These are phyloP conservation scores for Podarcis muralis DNA, from an alignment of 2,113 vertebrate species.

Conservation along the genomic window DNA sequence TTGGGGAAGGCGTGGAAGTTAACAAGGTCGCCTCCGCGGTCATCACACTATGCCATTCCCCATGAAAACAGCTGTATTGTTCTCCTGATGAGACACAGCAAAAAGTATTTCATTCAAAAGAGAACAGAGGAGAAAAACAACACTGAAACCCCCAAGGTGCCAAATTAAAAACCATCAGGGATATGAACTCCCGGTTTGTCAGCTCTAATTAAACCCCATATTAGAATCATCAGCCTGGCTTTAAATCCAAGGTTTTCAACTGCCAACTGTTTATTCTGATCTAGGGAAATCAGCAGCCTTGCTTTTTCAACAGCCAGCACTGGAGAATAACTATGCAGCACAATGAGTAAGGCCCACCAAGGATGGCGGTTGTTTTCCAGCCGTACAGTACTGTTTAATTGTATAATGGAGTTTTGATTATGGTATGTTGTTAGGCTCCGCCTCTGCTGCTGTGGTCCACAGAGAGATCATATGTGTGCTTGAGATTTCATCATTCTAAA, in stretches of 20 bases:
- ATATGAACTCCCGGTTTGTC: conserved; percentile 37
- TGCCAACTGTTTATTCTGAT: conserved; percentile 46
- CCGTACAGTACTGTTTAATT: conserved; percentile 30
- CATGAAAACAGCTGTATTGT: conserved; percentile 9
- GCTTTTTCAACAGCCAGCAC: conserved; percentile 44
- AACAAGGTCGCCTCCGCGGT: neutral
- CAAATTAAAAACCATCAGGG: conserved; percentile 45
- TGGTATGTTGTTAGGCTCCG: conserved; percentile 21
- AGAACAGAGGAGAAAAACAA: conserved; percentile 39
- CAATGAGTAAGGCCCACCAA: conserved; percentile 23
- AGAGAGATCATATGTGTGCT: conserved; percentile 30
- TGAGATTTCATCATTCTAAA: conserved; percentile 35
- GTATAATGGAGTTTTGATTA: conserved; percentile 55
- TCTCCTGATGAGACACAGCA: neutral
- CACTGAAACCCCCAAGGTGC: conserved; percentile 22
- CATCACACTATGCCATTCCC: neutral
- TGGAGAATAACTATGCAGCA: conserved; percentile 22
- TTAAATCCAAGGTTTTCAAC: conserved; percentile 42
- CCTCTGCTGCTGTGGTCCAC: conserved; percentile 16
- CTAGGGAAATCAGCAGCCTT: conserved; percentile 54
- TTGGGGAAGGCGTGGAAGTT: conserved; percentile 14
- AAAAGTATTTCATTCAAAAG: neutral
- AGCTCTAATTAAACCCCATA: conserved; percentile 38
- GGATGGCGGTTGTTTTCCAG: conserved; percentile 33
- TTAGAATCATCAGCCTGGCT: conserved; percentile 19